Evolutionary conservation across 2,113 vertebrate genomes (phyloP).

Genomic region (Australoheros scitulus): DNA sequence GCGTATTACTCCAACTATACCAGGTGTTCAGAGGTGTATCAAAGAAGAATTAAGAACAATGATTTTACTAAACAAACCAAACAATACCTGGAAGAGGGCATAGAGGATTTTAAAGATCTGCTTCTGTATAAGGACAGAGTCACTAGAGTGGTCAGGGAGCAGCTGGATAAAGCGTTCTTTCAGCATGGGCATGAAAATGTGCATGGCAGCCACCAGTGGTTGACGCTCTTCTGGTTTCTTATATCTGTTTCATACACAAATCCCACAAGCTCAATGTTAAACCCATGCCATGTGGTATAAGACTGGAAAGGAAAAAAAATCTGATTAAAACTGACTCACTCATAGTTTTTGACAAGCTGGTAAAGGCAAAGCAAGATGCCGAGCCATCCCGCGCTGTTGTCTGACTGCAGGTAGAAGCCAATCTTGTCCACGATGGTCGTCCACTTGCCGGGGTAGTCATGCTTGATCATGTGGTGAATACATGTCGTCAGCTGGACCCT

Average conservation of each 20-base stretch:
- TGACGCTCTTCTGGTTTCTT: conserved; percentile 97
- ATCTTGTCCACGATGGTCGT: conserved; percentile 98
- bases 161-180: conserved; percentile 97
- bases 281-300: neutral
- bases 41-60: neutral
- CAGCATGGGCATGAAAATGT: conserved; percentile 96
- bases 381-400: conserved; percentile 94
- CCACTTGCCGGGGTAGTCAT: conserved; percentile 97
- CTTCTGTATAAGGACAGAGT: conserved; percentile 98
- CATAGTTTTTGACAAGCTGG: conserved; percentile 99
- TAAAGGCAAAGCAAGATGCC: conserved; percentile 98
- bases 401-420: conserved; percentile 96
- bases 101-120: conserved; percentile 99
- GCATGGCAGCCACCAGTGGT: conserved; percentile 96
- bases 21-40: neutral
- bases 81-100: conserved; percentile 94
- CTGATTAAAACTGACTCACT: conserved; percentile 81
- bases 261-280: neutral
- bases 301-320: neutral
- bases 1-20: neutral
- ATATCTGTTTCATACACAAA: conserved; percentile 81
- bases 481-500: conserved; percentile 99
- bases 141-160: conserved; percentile 90
- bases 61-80: neutral
- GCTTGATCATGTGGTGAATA: conserved; percentile 99